Conservation (phyloP, 2,888 invertebrate species). For the Petrolisthes manimaculis region DNA sequence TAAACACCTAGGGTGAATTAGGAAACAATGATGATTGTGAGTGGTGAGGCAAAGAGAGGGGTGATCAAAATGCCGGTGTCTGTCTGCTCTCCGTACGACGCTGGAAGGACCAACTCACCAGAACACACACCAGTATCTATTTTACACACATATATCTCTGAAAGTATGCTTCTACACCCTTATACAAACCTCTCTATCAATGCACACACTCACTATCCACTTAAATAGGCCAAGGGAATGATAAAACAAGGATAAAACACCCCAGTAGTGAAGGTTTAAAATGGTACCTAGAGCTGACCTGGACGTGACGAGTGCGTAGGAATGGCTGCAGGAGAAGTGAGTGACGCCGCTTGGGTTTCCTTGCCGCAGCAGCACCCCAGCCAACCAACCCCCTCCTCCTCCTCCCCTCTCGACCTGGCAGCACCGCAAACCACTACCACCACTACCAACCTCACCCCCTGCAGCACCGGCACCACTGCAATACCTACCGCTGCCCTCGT, state of each 20-base stretch:
- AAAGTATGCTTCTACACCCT: constrained; percentile 19
- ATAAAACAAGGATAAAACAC: background rate
- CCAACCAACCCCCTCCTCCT: background rate
- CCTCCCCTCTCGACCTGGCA: constrained; percentile 36
- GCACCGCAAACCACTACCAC: constrained; percentile 27
- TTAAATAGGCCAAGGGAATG: constrained; percentile 1
- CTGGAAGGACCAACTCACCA: constrained; percentile 56
- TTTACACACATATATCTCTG: constrained; percentile 1
- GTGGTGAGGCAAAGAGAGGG: background rate
- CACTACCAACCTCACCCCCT: constrained; percentile 20
- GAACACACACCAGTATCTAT: constrained; percentile 18
- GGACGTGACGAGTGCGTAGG: constrained; percentile 8
- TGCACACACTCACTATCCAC: background rate
- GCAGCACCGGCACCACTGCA: constrained; percentile 47
- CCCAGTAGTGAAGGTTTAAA: too few relatives aligned
- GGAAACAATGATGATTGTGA: background rate
- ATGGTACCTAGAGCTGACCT: constrained; percentile 5
- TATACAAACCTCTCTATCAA: background rate
- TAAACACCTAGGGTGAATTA: background rate
- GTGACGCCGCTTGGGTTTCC: constrained; percentile 40
- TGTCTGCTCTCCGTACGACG: constrained; percentile 46
- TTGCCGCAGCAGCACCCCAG: constrained; percentile 2
- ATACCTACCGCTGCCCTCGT: constrained; percentile 23
- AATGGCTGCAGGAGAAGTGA: background rate
- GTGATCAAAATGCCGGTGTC: constrained; percentile 56